Conservation (phyloP, 2,113 vertebrate genomes). For the Protomyctophum bolini region DNA sequence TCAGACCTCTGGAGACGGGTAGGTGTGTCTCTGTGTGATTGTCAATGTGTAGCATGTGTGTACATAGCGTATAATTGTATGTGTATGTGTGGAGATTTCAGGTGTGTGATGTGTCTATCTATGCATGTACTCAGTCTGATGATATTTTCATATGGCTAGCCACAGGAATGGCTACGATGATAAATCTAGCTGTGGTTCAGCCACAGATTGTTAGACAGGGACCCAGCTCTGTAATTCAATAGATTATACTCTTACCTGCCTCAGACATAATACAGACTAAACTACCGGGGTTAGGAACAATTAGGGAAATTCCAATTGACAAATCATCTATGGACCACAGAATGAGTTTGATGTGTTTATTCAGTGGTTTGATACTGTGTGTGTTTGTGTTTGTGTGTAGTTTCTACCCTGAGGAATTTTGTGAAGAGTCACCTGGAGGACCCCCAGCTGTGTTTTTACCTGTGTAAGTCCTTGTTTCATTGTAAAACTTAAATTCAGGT, state of each 20-base stretch:
- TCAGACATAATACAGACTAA: constrained; percentile 41
- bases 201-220: constrained; percentile 59
- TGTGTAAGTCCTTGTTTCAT: constrained; percentile 79
- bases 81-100: constrained; percentile 25
- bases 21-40: constrained; percentile 28
- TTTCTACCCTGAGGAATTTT: constrained; percentile 84
- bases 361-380: constrained; percentile 7
- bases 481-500: no score
- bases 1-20: constrained; percentile 91
- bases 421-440: constrained; percentile 86
- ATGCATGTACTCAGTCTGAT: no score
- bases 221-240: constrained; percentile 62
- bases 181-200: constrained; percentile 55
- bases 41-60: neutral
- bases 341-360: constrained; percentile 4
- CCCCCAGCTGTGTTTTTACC: constrained; percentile 83
- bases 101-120: no score
- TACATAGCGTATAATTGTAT: constrained; percentile 17
- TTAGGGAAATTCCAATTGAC: constrained; percentile 59
- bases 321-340: constrained; percentile 23
- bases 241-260: constrained; percentile 41
- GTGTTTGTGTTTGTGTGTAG: constrained; percentile 70
- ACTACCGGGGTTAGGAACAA: constrained; percentile 45
- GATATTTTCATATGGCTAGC: constrained; percentile 54
- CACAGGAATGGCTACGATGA: constrained; percentile 72